These are phyloP conservation scores for Tolypeutes matacus DNA, from an alignment of 2,797 vertebrate genomes.

Conservation along the genomic window DNA sequence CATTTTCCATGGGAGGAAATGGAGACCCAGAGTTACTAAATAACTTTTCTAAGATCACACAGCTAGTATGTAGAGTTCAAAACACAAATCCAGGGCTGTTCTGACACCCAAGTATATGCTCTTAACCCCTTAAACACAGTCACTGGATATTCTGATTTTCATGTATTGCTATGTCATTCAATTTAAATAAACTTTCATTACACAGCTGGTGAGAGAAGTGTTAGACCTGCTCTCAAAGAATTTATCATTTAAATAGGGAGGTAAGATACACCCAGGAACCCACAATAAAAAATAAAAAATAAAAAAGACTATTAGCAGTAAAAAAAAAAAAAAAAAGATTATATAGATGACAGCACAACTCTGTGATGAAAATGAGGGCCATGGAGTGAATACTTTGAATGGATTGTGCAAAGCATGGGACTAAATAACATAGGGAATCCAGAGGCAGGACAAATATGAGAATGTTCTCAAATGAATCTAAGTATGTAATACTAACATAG, in stretches of 20 bases:
- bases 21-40: background rate
- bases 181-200: background rate
- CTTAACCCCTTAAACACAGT: background rate
- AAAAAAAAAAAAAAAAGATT: too few species aligned
- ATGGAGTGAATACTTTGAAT: too few species aligned
- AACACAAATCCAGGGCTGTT: background rate
- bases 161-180: background rate
- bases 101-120: background rate
- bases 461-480: too few species aligned
- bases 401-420: too few species aligned
- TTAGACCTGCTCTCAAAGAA: background rate
- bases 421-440: too few species aligned
- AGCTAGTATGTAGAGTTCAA: background rate
- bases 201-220: background rate
- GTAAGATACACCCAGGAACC: background rate
- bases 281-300: too few species aligned
- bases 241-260: background rate
- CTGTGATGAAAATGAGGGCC: too few species aligned
- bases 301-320: too few species aligned
- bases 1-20: background rate
- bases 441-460: too few species aligned
- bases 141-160: background rate
- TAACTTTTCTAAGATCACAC: background rate
- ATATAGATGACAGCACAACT: too few species aligned
- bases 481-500: too few species aligned